A percentile compares a stretch with the other conserved stretches of the same genome.
Conservation (phyloP, 2,797 vertebrate genomes). For the Pelodytes ibericus region DNA sequence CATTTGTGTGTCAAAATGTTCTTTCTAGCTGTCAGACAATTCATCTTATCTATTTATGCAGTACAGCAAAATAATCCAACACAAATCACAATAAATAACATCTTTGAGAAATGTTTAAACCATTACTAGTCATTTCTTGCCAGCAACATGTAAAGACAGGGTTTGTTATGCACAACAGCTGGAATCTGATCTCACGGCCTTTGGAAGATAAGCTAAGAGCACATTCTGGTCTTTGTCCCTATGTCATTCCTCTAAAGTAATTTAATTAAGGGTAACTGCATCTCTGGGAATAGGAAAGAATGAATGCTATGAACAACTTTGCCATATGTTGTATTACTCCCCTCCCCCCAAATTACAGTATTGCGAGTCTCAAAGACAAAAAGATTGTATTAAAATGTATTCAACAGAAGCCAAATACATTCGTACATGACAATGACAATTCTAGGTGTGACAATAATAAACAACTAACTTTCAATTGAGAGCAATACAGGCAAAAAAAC, state of each 20-base stretch:
- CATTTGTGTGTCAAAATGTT: conserved; percentile 15
- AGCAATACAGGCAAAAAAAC: too few relatives aligned
- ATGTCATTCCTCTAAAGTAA: conserved; percentile 62
- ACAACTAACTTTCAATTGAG: too few relatives aligned
- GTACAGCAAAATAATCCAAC: not conserved
- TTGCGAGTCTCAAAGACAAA: not conserved
- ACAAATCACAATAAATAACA: not conserved
- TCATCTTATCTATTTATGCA: conserved; percentile 23
- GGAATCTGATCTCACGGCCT: conserved; percentile 60
- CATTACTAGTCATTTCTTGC: conserved; percentile 18
- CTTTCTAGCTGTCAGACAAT: conserved; percentile 14
- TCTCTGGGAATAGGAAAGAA: conserved; percentile 61
- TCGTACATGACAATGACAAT: not conserved
- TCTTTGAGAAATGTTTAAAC: not conserved
- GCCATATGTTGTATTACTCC: conserved; percentile 30
- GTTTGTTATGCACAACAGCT: conserved; percentile 53
- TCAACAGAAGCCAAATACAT: not conserved
- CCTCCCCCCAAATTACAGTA: conserved; percentile 1
- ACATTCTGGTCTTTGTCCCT: conserved; percentile 61
- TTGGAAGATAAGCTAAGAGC: conserved; percentile 64
- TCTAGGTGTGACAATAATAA: not conserved
- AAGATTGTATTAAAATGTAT: not conserved
- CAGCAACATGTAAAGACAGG: conserved; percentile 40
- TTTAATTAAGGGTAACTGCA: conserved; percentile 62
- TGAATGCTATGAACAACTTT: conserved; percentile 56